These are phyloP conservation scores for Echeneis naucrates DNA, from an alignment of 2,797 vertebrate genomes.

Conservation along the genomic window DNA sequence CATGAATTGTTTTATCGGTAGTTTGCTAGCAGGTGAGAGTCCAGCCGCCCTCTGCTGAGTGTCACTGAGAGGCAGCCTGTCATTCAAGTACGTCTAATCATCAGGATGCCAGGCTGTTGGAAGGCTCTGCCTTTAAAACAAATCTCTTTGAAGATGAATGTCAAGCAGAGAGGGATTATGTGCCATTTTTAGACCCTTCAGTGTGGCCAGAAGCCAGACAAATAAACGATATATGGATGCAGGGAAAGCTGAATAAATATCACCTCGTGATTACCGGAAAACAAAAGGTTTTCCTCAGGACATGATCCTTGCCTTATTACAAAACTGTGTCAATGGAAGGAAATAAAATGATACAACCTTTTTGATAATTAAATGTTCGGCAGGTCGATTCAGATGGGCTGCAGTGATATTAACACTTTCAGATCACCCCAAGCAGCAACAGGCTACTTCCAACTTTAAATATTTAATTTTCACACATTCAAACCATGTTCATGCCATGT, in stretches of 20 bases:
- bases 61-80: conserved; percentile 51
- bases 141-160: conserved; percentile 74
- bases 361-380: conserved; percentile 26
- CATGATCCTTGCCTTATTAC: conserved; percentile 8
- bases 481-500: conserved; percentile 42
- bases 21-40: conserved; percentile 25
- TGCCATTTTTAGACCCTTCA: conserved; percentile 69
- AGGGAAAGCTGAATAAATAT: conserved; percentile 12
- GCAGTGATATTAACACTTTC: conserved; percentile 12
- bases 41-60: conserved; percentile 40
- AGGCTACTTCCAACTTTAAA: conserved; percentile 41
- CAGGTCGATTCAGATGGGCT: conserved; percentile 41
- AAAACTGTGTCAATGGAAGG: conserved; percentile 19
- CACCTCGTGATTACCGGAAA: not conserved
- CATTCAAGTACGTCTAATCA: conserved; percentile 58
- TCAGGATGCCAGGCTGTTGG: conserved; percentile 49
- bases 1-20: not conserved
- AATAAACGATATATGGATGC: conserved; percentile 45
- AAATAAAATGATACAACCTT: conserved; percentile 19
- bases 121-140: conserved; percentile 60
- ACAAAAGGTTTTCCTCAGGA: not conserved
- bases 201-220: conserved; percentile 52
- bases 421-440: conserved; percentile 40
- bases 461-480: conserved; percentile 45
- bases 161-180: conserved; percentile 64